Percentiles rank a stretch among this genome's conserved stretches.
These are phyloP conservation scores for Aleiodes leptofemur DNA, from an alignment of 2,888 invertebrate genomes.

Conservation along the genomic window DNA sequence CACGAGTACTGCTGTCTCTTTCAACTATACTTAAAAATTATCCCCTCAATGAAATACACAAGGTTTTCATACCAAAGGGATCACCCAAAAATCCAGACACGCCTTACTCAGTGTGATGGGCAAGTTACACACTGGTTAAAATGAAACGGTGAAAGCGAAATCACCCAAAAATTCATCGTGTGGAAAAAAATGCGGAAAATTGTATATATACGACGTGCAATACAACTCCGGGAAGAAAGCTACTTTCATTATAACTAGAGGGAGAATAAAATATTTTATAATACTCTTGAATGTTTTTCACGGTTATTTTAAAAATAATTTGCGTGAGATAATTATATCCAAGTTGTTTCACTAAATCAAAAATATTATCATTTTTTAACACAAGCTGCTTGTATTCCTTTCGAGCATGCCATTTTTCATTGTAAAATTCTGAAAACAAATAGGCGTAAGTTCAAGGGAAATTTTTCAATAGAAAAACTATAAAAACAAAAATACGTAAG, in stretches of 20 bases:
- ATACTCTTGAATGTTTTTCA: conserved; percentile 15
- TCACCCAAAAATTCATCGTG: conserved; percentile 37
- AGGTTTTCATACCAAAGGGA: conserved; percentile 22
- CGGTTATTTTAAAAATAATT: neutral
- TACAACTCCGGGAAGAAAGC: conserved; percentile 24
- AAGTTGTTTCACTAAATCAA: too few species aligned
- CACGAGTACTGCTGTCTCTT: conserved; percentile 18
- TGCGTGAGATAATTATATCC: too few species aligned
- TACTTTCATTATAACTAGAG: conserved; percentile 20
- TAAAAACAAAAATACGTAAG: too few species aligned
- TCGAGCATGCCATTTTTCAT: too few species aligned
- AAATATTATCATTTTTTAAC: too few species aligned
- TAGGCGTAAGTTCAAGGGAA: too few species aligned
- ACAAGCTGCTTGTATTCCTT: too few species aligned
- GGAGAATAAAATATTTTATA: conserved; percentile 40
- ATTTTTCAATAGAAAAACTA: too few species aligned
- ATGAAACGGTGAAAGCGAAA: conserved; percentile 49
- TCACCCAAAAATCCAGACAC: conserved; percentile 41
- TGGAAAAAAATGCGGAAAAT: conserved; percentile 48
- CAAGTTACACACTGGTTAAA: conserved; percentile 14
- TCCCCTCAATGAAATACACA: conserved; percentile 32
- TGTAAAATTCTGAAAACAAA: too few species aligned
- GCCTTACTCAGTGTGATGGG: conserved; percentile 40
- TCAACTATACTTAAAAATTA: conserved; percentile 44
- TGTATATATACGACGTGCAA: neutral